Evolutionary conservation across 2,113 vertebrate genomes (phyloP).

Genomic region (Antigone vipio): DNA sequence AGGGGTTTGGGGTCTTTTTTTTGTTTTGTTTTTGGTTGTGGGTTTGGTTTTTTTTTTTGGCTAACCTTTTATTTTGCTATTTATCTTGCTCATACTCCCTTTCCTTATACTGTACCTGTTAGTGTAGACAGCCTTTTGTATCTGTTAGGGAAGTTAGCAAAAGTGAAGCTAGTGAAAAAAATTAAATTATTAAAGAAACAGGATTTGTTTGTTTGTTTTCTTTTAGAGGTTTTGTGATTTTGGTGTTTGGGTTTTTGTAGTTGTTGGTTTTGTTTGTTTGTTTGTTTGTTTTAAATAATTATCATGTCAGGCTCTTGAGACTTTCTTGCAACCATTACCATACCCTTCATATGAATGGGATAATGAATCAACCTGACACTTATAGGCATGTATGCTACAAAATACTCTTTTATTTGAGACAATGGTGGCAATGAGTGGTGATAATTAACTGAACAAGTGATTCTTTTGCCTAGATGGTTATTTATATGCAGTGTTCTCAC

Average conservation of each 20-base stretch:
- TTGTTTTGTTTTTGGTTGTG: too few species aligned
- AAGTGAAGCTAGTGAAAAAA: background rate
- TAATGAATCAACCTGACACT: background rate
- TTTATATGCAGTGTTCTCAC: background rate
- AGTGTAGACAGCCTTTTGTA: background rate
- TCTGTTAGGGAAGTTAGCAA: background rate
- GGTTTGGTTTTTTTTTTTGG: background rate
- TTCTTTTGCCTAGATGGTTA: background rate
- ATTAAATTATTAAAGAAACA: background rate
- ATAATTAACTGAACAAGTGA: background rate
- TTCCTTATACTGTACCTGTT: background rate
- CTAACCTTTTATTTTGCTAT: background rate
- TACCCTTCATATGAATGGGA: background rate
- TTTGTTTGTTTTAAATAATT: background rate
- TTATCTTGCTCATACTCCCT: background rate
- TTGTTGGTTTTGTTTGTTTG: background rate
- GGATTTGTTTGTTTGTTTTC: background rate
- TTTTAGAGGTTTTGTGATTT: background rate
- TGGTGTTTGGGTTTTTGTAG: too few species aligned
- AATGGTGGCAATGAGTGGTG: background rate
- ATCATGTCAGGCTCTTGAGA: background rate
- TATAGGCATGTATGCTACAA: background rate
- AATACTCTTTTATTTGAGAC: background rate
- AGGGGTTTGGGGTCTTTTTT: accelerated
- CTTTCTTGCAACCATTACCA: background rate